Evolutionary conservation across 2,113 vertebrate genomes (phyloP), one percentile per base, ranked within the genome.

Genomic region (Notarius quadriscutis): DNA sequence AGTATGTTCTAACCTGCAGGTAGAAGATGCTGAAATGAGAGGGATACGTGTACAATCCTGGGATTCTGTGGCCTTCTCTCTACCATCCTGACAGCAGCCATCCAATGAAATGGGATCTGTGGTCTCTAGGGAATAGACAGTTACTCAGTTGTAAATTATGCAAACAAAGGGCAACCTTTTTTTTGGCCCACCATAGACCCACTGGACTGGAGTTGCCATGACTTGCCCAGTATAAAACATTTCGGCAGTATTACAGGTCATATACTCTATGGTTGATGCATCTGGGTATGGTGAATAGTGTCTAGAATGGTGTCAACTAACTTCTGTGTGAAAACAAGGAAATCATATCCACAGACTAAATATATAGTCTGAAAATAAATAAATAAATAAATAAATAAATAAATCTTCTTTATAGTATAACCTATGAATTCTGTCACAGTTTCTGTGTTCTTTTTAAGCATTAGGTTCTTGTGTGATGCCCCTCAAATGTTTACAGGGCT

Each of bases 11-110:
- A 92, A 99, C 98, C 96, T 98, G 97, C 98, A 99, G 82, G 96
- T 96, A 84, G 87, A 93, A 60, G 96, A 96, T 53, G 92, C 95
- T 0, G 96, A 95, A 86, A 95, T 84, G 11, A 96, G 94, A 0
- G 95, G 96, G 69, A 97, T 91, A 0, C 94, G 92, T 4, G 93
- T 72, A 85, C 98, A 99, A 86, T 96, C 95, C 86, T 92, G 91
- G 69, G 95, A 95, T 69, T 95, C 90, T 1, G 83, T 94, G 75
- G 95, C 98, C 88, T 93, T 96, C 2, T 93, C 96, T 57, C 95
- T 92, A 34, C 98, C 98, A 5, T 97, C 95, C 5, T 95, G 93
- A 88, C 98, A 99, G 93, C 98, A 99, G 51, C 95, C 91, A 78
- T 97, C 96, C 87, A 97, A 75, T 0, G 95, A 91, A 53, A 93